A percentile compares a stretch with the other conserved stretches of the same genome.
Conservation (phyloP, 1,140 invertebrate genomes). For the Drosophila pallidifrons region DNA sequence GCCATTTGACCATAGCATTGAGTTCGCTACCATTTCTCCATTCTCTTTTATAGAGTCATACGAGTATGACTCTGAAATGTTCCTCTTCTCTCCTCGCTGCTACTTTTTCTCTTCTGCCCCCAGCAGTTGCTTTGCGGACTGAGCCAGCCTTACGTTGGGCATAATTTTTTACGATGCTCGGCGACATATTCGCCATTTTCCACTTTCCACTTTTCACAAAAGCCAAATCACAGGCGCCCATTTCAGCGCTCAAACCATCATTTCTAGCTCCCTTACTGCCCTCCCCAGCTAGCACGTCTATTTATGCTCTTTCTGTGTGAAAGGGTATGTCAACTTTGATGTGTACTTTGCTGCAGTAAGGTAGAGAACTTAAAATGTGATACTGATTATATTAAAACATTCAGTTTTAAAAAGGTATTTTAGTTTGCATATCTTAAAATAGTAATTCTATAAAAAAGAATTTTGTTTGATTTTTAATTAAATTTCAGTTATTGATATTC, state of each 20-base stretch:
- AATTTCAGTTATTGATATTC: too few relatives aligned
- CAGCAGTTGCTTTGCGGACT: background rate
- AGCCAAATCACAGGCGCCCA: conserved; percentile 81
- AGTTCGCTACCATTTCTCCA: background rate
- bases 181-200: conserved; percentile 81
- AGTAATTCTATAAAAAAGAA: too few relatives aligned
- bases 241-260: conserved; percentile 50
- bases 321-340: background rate
- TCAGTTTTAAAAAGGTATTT: too few relatives aligned
- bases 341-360: background rate
- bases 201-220: conserved; percentile 68
- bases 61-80: conserved; percentile 21
- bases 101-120: background rate
- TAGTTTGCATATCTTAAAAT: too few relatives aligned
- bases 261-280: conserved; percentile 27
- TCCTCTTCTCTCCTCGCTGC: background rate
- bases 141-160: conserved; percentile 68
- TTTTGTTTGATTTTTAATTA: too few relatives aligned
- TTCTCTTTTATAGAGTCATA: conserved; percentile 13
- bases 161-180: conserved; percentile 82
- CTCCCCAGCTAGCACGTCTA: background rate
- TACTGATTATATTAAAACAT: too few relatives aligned
- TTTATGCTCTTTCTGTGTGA: background rate
- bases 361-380: too few relatives aligned
- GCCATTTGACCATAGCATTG: conserved; percentile 60